Conservation (phyloP, 1,140 invertebrate species). For the Battus philenor region DNA sequence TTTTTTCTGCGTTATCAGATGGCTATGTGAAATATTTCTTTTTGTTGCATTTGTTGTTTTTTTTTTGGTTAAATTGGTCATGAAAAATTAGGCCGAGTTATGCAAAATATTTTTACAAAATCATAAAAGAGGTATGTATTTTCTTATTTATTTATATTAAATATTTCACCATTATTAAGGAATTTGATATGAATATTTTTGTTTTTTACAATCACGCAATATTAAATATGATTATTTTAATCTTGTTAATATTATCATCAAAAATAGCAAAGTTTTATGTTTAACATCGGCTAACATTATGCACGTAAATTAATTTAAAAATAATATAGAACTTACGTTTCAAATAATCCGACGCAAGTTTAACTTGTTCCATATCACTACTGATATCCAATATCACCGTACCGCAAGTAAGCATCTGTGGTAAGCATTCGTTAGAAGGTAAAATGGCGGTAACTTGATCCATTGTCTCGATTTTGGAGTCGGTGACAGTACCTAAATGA, state of each 20-base stretch:
- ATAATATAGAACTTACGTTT: constrained; percentile 32
- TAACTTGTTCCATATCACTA: constrained; percentile 42
- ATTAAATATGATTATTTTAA: constrained; percentile 2
- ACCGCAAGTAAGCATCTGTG: constrained; percentile 56
- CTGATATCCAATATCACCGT: constrained; percentile 61
- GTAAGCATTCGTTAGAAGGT: constrained; percentile 40
- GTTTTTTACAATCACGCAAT: too few relatives aligned
- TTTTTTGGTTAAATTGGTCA: too few relatives aligned
- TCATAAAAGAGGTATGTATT: too few relatives aligned
- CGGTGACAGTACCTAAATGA: constrained; percentile 45
- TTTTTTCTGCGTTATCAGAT: too few relatives aligned
- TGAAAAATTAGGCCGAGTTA: too few relatives aligned
- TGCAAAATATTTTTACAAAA: too few relatives aligned
- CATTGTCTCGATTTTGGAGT: constrained; percentile 42
- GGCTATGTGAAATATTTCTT: too few relatives aligned
- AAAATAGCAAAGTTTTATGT: background rate
- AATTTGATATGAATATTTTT: too few relatives aligned
- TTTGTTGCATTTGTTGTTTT: too few relatives aligned
- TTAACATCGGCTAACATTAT: background rate
- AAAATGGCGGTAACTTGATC: constrained; percentile 55
- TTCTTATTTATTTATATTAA: too few relatives aligned
- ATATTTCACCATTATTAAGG: too few relatives aligned
- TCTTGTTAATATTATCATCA: background rate
- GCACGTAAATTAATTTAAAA: background rate
- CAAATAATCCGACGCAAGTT: constrained; percentile 47